These are phyloP conservation scores for Anguilla obscura DNA, from an alignment of 2,797 vertebrate species.

Conservation along the genomic window DNA sequence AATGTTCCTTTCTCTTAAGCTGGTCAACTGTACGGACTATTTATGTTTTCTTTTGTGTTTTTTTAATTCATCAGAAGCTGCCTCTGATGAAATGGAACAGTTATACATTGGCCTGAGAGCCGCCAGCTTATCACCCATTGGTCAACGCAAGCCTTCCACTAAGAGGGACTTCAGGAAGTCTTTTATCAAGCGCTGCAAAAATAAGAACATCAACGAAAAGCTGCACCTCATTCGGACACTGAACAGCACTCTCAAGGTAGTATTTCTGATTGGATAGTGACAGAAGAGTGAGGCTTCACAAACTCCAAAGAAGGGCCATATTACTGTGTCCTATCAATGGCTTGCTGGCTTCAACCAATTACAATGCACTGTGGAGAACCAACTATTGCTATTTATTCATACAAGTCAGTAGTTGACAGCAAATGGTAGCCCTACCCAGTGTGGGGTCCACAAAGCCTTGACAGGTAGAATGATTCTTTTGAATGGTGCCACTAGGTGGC, in stretches of 20 bases:
- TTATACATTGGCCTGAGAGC: conserved; percentile 91
- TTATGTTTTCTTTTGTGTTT: conserved; percentile 19
- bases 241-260: conserved; percentile 96
- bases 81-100: conserved; percentile 91
- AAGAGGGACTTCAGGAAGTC: conserved; percentile 92
- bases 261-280: background rate
- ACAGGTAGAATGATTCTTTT: background rate
- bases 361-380: background rate
- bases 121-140: conserved; percentile 92
- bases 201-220: conserved; percentile 88
- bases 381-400: background rate
- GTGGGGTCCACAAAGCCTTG: background rate
- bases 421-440: background rate
- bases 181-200: conserved; percentile 93
- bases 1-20: background rate
- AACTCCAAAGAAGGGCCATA: background rate
- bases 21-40: background rate
- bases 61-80: conserved; percentile 47
- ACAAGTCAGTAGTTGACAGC: background rate
- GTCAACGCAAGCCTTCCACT: conserved; percentile 87
- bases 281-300: background rate
- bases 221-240: conserved; percentile 89
- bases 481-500: background rate
- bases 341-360: background rate
- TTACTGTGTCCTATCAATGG: background rate